Conservation (phyloP, 2,888 invertebrate genomes). For the Cosmia pyralina region DNA sequence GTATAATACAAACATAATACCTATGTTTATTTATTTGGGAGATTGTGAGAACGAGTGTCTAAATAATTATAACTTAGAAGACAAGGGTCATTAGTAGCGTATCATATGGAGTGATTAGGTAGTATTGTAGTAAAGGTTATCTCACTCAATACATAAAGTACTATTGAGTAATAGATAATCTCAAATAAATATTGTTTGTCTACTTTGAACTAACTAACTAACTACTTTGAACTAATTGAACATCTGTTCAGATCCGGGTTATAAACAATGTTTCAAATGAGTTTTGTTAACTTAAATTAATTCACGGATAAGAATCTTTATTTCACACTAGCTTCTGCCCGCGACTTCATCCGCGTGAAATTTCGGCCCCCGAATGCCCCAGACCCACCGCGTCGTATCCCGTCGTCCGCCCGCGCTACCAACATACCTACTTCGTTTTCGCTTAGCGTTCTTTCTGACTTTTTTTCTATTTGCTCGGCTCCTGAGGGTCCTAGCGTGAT, state of each 20-base stretch:
- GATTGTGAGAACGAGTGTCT: neutral
- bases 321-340: neutral
- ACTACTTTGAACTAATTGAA: too few relatives aligned
- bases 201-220: too few relatives aligned
- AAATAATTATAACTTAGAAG: neutral
- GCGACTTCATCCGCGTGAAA: too few relatives aligned
- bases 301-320: neutral
- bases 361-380: too few relatives aligned
- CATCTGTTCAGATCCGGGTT: constrained; percentile 10
- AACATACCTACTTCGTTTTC: too few relatives aligned
- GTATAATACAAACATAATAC: neutral
- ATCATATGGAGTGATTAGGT: constrained; percentile 2
- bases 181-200: constrained; percentile 24
- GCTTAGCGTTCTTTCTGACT: too few relatives aligned
- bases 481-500: too few relatives aligned
- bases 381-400: too few relatives aligned
- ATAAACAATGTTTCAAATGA: neutral
- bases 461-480: too few relatives aligned
- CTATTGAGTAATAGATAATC: constrained; percentile 28
- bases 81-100: constrained; percentile 17
- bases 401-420: too few relatives aligned
- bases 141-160: constrained; percentile 6
- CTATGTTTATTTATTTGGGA: neutral
- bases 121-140: constrained; percentile 30
- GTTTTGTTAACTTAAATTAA: neutral